phyloP scores from a whole-genome alignment of 2,113 vertebrate species.

The Phocoena phocoena region DNA sequence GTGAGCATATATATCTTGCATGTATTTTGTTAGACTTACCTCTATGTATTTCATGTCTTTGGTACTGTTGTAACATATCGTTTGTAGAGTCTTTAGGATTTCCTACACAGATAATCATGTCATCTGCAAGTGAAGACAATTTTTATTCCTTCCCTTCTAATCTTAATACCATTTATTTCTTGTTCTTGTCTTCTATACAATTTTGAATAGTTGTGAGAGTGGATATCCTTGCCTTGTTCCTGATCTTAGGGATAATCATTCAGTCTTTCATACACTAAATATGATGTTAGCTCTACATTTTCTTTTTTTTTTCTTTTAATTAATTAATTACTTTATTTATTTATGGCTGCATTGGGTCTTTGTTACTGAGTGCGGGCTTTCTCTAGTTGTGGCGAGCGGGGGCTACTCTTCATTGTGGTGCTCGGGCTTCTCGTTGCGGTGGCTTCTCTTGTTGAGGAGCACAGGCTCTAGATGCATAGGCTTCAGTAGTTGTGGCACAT shows the following conservation, averaged over 20 bases:
- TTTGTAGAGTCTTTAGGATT: not conserved
- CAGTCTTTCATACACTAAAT: not conserved
- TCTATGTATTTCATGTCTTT: not conserved
- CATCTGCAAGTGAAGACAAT: not conserved
- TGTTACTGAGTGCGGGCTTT: rapidly evolving
- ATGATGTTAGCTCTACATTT: not conserved
- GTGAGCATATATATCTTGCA: not conserved
- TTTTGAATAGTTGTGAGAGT: not conserved
- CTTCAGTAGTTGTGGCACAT: no score
- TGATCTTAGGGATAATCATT: not conserved
- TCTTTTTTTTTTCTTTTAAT: not conserved
- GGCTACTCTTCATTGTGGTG: no score
- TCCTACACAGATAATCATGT: not conserved
- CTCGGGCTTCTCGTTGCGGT: no score
- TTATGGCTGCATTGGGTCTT: no score
- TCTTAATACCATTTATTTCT: not conserved
- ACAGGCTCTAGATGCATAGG: no score
- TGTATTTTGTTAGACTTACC: not conserved
- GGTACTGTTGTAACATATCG: not conserved
- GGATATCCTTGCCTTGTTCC: not conserved
- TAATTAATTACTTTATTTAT: no score
- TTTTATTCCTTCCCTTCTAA: not conserved
- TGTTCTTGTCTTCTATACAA: not conserved
- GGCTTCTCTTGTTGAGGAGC: no score
- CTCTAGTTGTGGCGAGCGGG: no score